Base-by-base conservation (phyloP, 2,888 invertebrate genomes). In the Conistra vaccinii region DNA sequence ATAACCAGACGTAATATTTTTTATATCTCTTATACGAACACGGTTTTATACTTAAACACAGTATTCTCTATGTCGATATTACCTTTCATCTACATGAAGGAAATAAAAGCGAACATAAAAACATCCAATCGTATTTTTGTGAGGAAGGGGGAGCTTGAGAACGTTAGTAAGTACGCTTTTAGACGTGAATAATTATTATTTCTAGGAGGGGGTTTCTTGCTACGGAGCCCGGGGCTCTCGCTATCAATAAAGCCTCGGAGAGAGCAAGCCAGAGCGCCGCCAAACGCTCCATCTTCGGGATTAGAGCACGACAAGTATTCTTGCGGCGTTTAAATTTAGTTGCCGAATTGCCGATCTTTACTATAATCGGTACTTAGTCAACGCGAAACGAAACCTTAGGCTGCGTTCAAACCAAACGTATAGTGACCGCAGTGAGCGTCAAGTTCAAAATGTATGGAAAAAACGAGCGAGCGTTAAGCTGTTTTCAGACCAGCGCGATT, bases 331-430 rank as follows among this genome's bases (percentile, higher is more conserved):
- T 91, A 92, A 93, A 93, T 94, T 93, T 91, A 94, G 94, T 94
- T 93, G 91, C 89, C 93, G 92, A 94, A 94, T 94, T 93, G 91
- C 89, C 93, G 92, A 95, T 94, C 94, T 95, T 93, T 91, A 91
- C 87, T 89, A 91, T 94, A 94, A 94, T 93, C 93, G 91, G 88
- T 89, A 87, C 86, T 90, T 87, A 90, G 89, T 90, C 90, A 86
- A 86, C 88, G 88, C 87, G 87, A 92, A 92, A 90, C 89, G 87
- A 83, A 87, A 85, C 77, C 85, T 57, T 29, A 57, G 29, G 10
- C 20, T 10, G 29, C 9, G 10, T 20, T 10, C 58, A 58, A 20
- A n/a, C 3, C 0, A 23, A 23, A 23, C 9, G 48, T 48, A 20
- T 48, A 48, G 48, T 48, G 48, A 48, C 4, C 3, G 45, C 12